Evolutionary conservation across 2,113 vertebrate genomes (phyloP), one percentile per base, ranked within the genome.

Genomic region (Ceyx cyanopectus): DNA sequence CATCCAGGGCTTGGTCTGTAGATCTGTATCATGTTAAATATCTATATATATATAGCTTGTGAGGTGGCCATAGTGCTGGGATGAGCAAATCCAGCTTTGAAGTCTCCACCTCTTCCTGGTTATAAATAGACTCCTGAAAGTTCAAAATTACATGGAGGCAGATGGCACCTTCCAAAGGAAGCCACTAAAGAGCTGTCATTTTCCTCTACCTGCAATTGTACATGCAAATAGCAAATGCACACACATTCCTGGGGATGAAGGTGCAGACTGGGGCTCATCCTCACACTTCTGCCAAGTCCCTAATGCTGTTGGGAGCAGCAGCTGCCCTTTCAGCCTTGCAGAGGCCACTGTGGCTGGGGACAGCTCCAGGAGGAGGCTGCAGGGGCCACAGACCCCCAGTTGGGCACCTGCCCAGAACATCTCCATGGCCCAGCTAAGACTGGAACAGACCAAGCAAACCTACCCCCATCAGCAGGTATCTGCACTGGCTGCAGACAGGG

Each of bases 1-100:
- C 95, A 91, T 95, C 81, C 89, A 97, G 79, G 95, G 90, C 95
- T 95, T 78, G 94, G 62, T 94, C 84, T 75, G 73, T 95, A 70
- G 90, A 89, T 91, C 79, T 82, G 73, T 97, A 93, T 95, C 88
- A 93, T 81, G 58, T 92, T 95, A 93, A 95, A 95, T 97, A 96
- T 93, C 37, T 37, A 88, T 97, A 95, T 97, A 95, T 97, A 96
- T 97, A 95, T 94, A 98, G 96, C 93, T 96, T 92, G 88, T 94
- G 95, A 97, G 96, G 95, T 99, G 98, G 98, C 98, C 98, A 98
- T 97, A 97, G 96, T 97, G 96, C 96, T 97, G 97, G 94, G 94
- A 97, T 96, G 94, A 97, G 94, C 95, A 97, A 96, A 97, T 97
- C 95, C 93, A 96, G 82, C 92, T 89, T 91, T 83, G 94, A 97